Evolutionary conservation across 2,113 vertebrate genomes (phyloP).

Genomic region (Pipa parva): DNA sequence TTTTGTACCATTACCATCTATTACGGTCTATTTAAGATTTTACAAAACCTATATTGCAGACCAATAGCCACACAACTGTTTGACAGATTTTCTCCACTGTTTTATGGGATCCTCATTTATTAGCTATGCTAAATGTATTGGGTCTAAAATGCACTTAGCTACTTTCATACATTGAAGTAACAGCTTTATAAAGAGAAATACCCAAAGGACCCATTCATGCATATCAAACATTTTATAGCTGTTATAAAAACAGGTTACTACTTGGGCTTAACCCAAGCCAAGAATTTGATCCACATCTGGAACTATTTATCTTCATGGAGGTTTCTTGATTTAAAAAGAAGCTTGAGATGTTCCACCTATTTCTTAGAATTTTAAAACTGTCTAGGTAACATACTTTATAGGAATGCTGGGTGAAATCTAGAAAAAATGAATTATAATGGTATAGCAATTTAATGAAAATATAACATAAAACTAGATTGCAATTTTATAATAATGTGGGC

Average conservation of each 20-base stretch:
- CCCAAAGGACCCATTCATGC: constrained; percentile 21
- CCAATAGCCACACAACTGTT: too few relatives aligned
- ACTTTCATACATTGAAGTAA: neutral
- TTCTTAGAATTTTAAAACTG: constrained; percentile 32
- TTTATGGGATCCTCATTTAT: constrained; percentile 7
- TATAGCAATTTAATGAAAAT: too few relatives aligned
- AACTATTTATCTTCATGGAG: constrained; percentile 17
- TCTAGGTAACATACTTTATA: too few relatives aligned
- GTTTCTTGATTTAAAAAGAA: constrained; percentile 20
- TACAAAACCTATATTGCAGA: too few relatives aligned
- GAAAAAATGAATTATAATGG: too few relatives aligned
- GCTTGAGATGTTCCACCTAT: constrained; percentile 13
- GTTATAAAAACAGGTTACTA: constrained; percentile 30
- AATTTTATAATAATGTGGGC: too few relatives aligned
- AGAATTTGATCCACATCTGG: constrained; percentile 29
- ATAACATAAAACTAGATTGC: too few relatives aligned
- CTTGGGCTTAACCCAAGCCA: constrained; percentile 25
- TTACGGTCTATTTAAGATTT: too few relatives aligned
- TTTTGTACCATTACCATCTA: too few relatives aligned
- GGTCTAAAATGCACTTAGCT: constrained; percentile 1
- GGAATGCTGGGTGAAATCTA: too few relatives aligned
- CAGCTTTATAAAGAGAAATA: neutral
- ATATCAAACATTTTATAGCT: constrained; percentile 33
- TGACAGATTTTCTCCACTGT: neutral
- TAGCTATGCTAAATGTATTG: constrained; percentile 6